Percentiles rank a stretch among this genome's conserved stretches.
Conservation (phyloP, 2,888 invertebrate species). For the Melanostoma scalare region DNA sequence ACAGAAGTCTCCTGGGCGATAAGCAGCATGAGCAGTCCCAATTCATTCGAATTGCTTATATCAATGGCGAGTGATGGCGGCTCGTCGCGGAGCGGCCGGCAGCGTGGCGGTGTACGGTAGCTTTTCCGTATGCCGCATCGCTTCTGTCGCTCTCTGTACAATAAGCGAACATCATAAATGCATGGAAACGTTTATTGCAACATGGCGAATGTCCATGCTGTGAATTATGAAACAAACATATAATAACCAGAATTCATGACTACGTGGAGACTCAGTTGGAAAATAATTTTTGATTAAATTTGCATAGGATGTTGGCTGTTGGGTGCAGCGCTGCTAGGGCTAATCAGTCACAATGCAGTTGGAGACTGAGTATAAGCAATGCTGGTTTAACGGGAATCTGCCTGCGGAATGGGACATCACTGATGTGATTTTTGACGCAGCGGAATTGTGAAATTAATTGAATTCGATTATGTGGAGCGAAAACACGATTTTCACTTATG, state of each 20-base stretch:
- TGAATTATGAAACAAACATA: slow-evolving; percentile 67
- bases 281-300: slow-evolving; percentile 72
- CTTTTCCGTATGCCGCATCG: no score
- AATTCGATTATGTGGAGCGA: slow-evolving; percentile 63
- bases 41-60: slow-evolving; percentile 61
- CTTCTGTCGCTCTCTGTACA: no score
- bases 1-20: slow-evolving; percentile 35
- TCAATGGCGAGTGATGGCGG: slow-evolving; percentile 8
- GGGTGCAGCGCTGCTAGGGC: background rate
- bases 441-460: slow-evolving; percentile 66
- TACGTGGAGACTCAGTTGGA: slow-evolving; percentile 65
- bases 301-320: slow-evolving; percentile 51
- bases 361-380: background rate
- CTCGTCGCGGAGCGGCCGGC: background rate
- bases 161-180: slow-evolving; percentile 64
- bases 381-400: background rate
- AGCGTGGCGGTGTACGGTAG: slow-evolving; percentile 29
- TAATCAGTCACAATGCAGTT: no score
- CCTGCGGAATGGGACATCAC: slow-evolving; percentile 3
- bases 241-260: slow-evolving; percentile 61
- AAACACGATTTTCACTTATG: slow-evolving; percentile 42
- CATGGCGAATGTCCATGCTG: slow-evolving; percentile 59
- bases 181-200: slow-evolving; percentile 72
- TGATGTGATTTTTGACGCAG: slow-evolving; percentile 62
- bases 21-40: slow-evolving; percentile 48